These are phyloP conservation scores for Gambusia affinis DNA, from an alignment of 2,113 vertebrate genomes.

Conservation along the genomic window DNA sequence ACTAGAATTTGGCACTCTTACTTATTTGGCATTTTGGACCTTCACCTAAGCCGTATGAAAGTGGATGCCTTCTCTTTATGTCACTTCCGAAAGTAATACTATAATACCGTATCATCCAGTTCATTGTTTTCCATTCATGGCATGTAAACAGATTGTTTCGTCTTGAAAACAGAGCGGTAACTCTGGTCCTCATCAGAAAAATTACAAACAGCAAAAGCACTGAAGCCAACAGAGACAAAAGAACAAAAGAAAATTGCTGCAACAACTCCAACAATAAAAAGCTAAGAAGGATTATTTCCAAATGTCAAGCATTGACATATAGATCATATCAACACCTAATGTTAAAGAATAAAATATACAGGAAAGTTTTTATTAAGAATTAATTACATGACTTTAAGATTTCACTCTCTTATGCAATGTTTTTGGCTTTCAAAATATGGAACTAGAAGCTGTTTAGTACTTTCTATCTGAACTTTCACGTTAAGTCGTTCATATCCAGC, in stretches of 20 bases:
- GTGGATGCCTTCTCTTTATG: constrained; percentile 69
- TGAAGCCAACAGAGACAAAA: constrained; percentile 69
- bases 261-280: constrained; percentile 83
- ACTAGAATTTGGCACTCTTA: constrained; percentile 80
- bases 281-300: constrained; percentile 89
- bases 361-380: constrained; percentile 93
- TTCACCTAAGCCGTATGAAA: constrained; percentile 67
- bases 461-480: constrained; percentile 81
- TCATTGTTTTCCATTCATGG: constrained; percentile 63
- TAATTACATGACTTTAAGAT: constrained; percentile 92
- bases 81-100: constrained; percentile 67
- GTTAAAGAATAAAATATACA: constrained; percentile 97
- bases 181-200: constrained; percentile 72
- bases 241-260: constrained; percentile 56
- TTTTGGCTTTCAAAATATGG: constrained; percentile 96
- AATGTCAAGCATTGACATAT: constrained; percentile 93
- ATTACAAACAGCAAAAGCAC: constrained; percentile 74
- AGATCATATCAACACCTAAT: constrained; percentile 96
- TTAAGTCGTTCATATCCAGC: constrained; percentile 85
- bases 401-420: constrained; percentile 86
- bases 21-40: constrained; percentile 80
- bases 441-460: constrained; percentile 87
- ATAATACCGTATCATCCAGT: constrained; percentile 58
- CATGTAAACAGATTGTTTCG: constrained; percentile 71
- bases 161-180: constrained; percentile 65